Base-by-base conservation (phyloP, 2,797 vertebrate genomes). In the Pitangus sulphuratus region DNA sequence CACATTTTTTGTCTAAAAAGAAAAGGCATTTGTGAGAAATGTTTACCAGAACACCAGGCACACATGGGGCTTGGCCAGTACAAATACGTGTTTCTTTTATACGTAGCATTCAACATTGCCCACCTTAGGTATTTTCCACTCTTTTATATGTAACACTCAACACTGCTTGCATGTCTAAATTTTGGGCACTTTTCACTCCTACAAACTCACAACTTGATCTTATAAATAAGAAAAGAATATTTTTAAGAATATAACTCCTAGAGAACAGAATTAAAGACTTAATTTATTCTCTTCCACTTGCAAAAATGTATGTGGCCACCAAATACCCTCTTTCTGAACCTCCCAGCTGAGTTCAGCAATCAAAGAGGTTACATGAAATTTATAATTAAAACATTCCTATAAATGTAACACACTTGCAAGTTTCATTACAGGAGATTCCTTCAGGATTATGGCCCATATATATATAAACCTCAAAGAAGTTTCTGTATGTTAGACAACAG, bases 361-460 rank as follows among this genome's bases (percentile, higher is more conserved):
- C 37, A 35, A 57, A 84, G 19, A 64, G 6, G 78, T 75, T 37
- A 76, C 40, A n/a, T 39, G 8, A 81, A 45, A 77, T 81, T 74
- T 84, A 16, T 79, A 64, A 42, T 47, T 4, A 64, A 70, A 86
- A 75, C 31, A 35, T 68, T 84, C 15, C 20, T 82, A 50, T 45
- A 87, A 71, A 64, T n/a, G 16, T 19, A 40, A 9, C 20, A 64
- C 0, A 0, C 24, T 53, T 16, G 1, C 12, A 61, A 79, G 25
- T 62, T 88, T 83, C 39, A 28, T 58, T 88, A 35, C 19, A 62
- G 30, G 16, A 83, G 2, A 79, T 62, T 6, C 12, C 44, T 72
- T 54, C 37, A 61, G 40, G 17, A 50, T 71, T 30, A 57, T 33
- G 60, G 15, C 5, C 16, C 45, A 12, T 45, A 57, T 31, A 66